Conservation (phyloP, 2,888 invertebrate species). For the Pseudococcus jackbeardsleyi region DNA sequence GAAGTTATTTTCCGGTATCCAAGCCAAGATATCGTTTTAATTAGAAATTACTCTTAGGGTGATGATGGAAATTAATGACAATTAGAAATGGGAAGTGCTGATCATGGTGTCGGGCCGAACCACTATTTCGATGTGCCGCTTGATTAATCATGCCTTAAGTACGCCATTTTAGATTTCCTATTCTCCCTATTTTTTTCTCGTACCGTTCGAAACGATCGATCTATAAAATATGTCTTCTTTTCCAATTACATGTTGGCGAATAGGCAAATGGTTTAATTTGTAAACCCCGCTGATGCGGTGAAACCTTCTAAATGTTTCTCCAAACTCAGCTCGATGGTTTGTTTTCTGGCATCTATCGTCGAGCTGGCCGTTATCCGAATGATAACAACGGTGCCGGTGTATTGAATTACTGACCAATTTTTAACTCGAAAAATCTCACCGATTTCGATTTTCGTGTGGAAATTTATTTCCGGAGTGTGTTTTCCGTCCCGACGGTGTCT, state of each 20-base stretch:
- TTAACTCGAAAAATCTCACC: background rate
- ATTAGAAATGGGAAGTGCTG: conserved; percentile 53
- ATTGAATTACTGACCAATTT: background rate
- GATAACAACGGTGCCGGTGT: no score
- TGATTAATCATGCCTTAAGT: conserved; percentile 52
- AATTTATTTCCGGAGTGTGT: background rate
- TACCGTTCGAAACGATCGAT: conserved; percentile 27
- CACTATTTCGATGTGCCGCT: conserved; percentile 46
- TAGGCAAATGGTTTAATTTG: conserved; percentile 51
- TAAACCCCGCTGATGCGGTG: background rate
- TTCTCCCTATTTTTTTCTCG: conserved; percentile 2
- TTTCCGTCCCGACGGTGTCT: background rate
- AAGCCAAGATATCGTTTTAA: conserved; percentile 52
- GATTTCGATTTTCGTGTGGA: background rate
- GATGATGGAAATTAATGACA: conserved; percentile 55
- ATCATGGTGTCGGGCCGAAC: conserved; percentile 42
- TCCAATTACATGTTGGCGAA: conserved; percentile 10
- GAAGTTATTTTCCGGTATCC: conserved; percentile 49
- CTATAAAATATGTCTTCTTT: conserved; percentile 47
- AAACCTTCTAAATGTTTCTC: conserved; percentile 29
- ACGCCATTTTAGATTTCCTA: conserved; percentile 56
- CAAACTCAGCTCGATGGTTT: conserved; percentile 35
- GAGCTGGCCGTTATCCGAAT: background rate
- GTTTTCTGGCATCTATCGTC: background rate
- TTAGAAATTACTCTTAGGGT: conserved; percentile 53